Evolutionary conservation across 2,797 vertebrate genomes (phyloP).

Genomic region (Periophthalmus magnuspinnatus): DNA sequence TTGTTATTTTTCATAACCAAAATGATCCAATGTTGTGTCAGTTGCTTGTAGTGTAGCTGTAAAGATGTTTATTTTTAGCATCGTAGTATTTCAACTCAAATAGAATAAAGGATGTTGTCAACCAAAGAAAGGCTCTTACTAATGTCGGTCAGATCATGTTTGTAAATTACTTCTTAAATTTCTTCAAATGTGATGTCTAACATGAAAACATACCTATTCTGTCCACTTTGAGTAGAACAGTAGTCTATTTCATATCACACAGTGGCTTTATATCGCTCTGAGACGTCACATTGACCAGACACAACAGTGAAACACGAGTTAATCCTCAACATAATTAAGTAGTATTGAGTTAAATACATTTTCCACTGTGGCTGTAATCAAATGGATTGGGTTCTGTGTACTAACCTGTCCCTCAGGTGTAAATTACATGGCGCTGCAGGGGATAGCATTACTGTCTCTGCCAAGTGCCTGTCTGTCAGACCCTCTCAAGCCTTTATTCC

Average conservation of each 20-base stretch:
- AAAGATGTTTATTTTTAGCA: not conserved
- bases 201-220: not conserved
- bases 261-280: slow-evolving; percentile 6
- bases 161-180: not conserved
- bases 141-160: slow-evolving; percentile 3
- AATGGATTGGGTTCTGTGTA: slow-evolving; percentile 47
- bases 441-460: slow-evolving; percentile 51
- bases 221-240: not conserved
- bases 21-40: not conserved
- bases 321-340: slow-evolving; percentile 71
- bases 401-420: slow-evolving; percentile 67
- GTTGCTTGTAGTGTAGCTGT: not conserved
- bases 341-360: slow-evolving; percentile 70
- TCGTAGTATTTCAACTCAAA: not conserved
- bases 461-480: slow-evolving; percentile 24
- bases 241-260: not conserved
- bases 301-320: slow-evolving; percentile 64
- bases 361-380: slow-evolving; percentile 62
- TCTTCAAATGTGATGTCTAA: not conserved
- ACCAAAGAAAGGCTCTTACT: not conserved
- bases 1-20: not conserved
- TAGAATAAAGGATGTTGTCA: slow-evolving; percentile 1
- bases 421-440: slow-evolving; percentile 45
- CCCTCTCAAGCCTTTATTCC: slow-evolving; percentile 32
- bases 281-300: slow-evolving; percentile 18